phyloP scores from a whole-genome alignment of 2,113 vertebrate genomes.

The Pyrgilauda ruficollis region DNA sequence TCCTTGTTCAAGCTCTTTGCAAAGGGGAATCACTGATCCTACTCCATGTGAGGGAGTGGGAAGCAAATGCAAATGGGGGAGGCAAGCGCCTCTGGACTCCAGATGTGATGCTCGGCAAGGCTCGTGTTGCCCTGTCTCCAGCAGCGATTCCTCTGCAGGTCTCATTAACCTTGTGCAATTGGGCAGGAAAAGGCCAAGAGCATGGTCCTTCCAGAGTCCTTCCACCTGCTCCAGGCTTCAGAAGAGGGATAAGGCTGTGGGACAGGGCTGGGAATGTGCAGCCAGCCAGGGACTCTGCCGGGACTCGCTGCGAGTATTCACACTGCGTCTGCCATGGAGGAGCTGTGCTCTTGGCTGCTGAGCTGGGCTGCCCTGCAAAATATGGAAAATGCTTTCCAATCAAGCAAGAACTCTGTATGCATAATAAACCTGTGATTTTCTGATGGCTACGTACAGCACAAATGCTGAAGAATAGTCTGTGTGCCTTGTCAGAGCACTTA shows the following conservation, averaged over 20 bases:
- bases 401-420: background rate
- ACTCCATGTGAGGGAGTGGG: background rate
- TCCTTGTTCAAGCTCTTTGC: background rate
- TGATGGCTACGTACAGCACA: background rate
- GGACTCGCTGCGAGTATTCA: background rate
- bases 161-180: constrained; percentile 53
- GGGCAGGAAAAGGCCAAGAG: constrained; percentile 47
- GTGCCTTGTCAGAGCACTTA: constrained; percentile 53
- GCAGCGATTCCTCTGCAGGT: constrained; percentile 7
- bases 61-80: background rate
- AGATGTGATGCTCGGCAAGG: constrained; percentile 44
- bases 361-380: background rate
- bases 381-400: background rate
- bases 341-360: background rate
- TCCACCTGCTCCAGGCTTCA: background rate
- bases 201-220: background rate
- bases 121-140: background rate
- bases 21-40: background rate
- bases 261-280: background rate
- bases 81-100: constrained; percentile 5
- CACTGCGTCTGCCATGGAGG: rapidly evolving
- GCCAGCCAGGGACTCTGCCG: background rate
- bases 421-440: background rate
- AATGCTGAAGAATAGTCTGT: constrained; percentile 19
- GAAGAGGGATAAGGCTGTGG: background rate